phyloP scores from a whole-genome alignment of 2,888 invertebrate genomes.

The Capitulum mitella region DNA sequence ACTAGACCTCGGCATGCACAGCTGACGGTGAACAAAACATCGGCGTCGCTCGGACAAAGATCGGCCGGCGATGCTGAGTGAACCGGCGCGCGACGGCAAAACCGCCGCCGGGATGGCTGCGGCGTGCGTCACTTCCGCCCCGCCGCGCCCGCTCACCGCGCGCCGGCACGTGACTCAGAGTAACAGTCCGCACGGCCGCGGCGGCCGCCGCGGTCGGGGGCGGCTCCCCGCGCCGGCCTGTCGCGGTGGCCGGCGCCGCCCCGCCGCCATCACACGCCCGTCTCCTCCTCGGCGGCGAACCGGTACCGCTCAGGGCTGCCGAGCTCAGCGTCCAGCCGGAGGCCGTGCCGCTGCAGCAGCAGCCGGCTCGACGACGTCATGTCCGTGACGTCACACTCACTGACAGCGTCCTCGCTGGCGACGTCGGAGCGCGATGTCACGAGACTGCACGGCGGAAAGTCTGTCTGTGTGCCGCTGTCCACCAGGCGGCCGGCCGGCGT shows the following conservation, averaged over 20 bases:
- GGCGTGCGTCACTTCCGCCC: not conserved
- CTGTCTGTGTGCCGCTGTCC: slow-evolving; percentile 7
- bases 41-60: not conserved
- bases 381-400: not conserved
- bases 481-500: not conserved
- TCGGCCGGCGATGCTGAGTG: not conserved
- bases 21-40: not conserved
- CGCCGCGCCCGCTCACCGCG: not conserved
- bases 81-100: not conserved
- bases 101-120: not conserved
- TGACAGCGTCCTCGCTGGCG: not conserved
- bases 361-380: not conserved
- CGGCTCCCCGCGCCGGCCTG: not conserved
- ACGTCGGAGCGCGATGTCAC: not conserved
- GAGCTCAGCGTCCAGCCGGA: too few relatives aligned
- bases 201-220: not conserved
- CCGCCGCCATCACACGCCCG: not conserved
- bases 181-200: not conserved
- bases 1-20: slow-evolving; percentile 12
- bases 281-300: not conserved
- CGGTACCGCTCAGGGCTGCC: not conserved
- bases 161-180: not conserved
- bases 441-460: not conserved
- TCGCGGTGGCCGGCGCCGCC: not conserved
- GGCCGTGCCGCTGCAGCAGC: not conserved